Base-by-base conservation (phyloP, 2,797 vertebrate genomes). In the Myiotriccus ornatus region DNA sequence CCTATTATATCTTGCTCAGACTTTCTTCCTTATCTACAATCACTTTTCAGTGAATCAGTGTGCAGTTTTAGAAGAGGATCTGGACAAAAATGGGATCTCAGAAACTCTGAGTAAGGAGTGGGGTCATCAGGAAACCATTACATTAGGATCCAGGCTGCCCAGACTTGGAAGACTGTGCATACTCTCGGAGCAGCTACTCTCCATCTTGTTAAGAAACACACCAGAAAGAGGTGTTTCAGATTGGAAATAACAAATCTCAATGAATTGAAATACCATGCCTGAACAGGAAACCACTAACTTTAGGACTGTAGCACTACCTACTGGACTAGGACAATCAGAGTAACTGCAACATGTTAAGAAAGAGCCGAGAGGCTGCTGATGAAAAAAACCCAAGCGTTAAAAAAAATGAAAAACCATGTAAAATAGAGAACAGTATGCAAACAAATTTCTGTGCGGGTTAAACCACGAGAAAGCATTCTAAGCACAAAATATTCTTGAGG, bases 281-380 rank as follows among this genome's bases (percentile, higher is more conserved):
- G 17, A 60, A 39, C 5, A 39, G 34, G 28, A 77, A 43, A 20
- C 11, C 6, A 71, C 21, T 50, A n/a, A 30, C 1, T 17, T 24
- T 27, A 52, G 2, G 14, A 22, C 10, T 41, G 12, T 28, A 44
- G 23, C 53, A 53, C 9, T 74, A 24, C 11, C 47, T 9, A 56
- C 15, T 20, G 2, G 3, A 6, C 2, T 13, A 17, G 1, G 3
- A 57, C 1, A 13, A 10, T 34, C 8, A 25, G 17, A 80, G 8
- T 30, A 70, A 49, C 34, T 39, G 28, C 14, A 63, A 21, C 9
- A 16, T 21, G 9, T 34, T 82, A 57, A 84, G 56, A 77, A 62
- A 69, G 16, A 62, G 12, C 19, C 71, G 28, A 47, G 32, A 53
- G 9, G 5, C 8, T 67, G 28, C 17, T 64, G 24, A 11, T 5